A percentile compares a stretch with the other conserved stretches of the same genome.
These are phyloP conservation scores for Stratiomys singularior DNA, from an alignment of 2,888 invertebrate genomes.

Conservation along the genomic window DNA sequence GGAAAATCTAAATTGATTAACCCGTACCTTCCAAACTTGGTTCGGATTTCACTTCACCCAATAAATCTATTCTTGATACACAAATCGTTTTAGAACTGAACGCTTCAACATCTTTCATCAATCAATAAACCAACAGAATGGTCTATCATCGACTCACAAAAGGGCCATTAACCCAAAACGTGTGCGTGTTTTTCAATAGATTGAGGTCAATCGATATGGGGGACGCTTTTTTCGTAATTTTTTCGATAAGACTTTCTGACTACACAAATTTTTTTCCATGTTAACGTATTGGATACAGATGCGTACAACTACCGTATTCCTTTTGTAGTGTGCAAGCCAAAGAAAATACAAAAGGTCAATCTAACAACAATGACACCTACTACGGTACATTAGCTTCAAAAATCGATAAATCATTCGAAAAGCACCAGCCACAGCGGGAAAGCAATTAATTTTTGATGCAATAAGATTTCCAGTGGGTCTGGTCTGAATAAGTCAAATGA, in stretches of 20 bases:
- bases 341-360: not conserved
- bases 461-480: too few relatives aligned
- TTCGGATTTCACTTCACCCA: not conserved
- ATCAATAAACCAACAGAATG: not conserved
- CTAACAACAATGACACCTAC: constrained; percentile 41
- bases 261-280: too few relatives aligned
- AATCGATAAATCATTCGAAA: constrained; percentile 41
- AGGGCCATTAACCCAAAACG: constrained; percentile 21
- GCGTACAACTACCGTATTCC: constrained; percentile 27
- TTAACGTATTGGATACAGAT: too few relatives aligned
- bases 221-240: not conserved
- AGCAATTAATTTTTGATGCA: constrained; percentile 24
- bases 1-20: not conserved
- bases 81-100: not conserved
- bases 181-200: not conserved
- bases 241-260: not conserved
- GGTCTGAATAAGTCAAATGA: too few relatives aligned
- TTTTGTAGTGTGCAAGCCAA: not conserved
- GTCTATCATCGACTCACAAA: not conserved
- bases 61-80: not conserved
- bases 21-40: not conserved
- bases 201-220: not conserved
- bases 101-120: not conserved
- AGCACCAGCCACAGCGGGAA: constrained; percentile 18
- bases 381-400: constrained; percentile 26